These are phyloP conservation scores for Pavo muticus DNA, from an alignment of 2,113 vertebrate species.

Conservation along the genomic window DNA sequence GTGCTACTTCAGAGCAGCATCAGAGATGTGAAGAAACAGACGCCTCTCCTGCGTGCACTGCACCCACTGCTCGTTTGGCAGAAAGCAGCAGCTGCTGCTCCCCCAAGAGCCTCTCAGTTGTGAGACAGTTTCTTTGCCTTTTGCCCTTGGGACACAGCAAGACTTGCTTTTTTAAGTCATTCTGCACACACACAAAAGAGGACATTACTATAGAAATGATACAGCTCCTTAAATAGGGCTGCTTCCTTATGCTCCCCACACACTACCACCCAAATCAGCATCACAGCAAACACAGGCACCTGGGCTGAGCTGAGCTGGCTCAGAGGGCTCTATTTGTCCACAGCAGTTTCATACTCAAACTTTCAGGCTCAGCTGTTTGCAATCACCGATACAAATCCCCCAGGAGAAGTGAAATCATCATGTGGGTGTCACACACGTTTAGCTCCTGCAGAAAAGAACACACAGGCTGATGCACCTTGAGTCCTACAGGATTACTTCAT, in stretches of 20 bases:
- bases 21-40: background rate
- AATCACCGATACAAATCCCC: fast-evolving
- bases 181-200: background rate
- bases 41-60: fast-evolving
- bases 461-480: background rate
- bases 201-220: background rate
- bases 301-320: background rate
- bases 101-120: fast-evolving
- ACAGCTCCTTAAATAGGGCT: background rate
- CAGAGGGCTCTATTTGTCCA: too few relatives aligned
- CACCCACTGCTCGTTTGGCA: background rate
- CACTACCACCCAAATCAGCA: fast-evolving
- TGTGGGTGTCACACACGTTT: fast-evolving
- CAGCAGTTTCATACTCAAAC: fast-evolving
- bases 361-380: background rate
- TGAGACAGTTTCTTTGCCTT: background rate
- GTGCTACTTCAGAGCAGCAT: background rate
- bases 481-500: fast-evolving
- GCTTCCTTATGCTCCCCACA: background rate
- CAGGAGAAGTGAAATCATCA: background rate
- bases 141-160: background rate
- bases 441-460: background rate
- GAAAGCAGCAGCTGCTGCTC: background rate
- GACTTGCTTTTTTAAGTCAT: background rate
- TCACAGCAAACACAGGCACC: fast-evolving